Evolutionary conservation across 2,113 vertebrate species (phyloP).

Genomic region (Apteryx owenii): DNA sequence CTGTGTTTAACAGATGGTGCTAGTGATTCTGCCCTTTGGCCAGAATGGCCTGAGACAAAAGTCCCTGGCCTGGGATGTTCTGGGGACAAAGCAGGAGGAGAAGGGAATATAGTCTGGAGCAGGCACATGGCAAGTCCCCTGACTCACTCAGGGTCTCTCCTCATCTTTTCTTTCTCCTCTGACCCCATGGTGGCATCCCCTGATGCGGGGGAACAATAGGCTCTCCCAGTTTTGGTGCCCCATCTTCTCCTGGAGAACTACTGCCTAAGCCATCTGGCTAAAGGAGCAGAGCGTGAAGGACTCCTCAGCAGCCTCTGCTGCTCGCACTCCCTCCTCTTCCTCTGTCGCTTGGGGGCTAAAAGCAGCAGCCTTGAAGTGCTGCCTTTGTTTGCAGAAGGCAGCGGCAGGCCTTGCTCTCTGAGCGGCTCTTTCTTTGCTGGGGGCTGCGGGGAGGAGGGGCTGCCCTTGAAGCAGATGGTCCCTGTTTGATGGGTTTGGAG

Average conservation of each 20-base stretch:
- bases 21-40: neutral
- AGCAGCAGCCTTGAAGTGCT: neutral
- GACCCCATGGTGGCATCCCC: neutral
- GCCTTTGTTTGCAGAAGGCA: constrained; percentile 45
- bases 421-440: neutral
- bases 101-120: neutral
- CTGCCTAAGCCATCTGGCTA: neutral
- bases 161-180: neutral
- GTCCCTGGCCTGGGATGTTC: neutral
- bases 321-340: neutral
- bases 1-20: neutral
- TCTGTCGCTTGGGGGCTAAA: neutral
- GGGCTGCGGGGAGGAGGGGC: constrained; percentile 47
- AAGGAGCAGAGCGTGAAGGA: accelerated
- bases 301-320: neutral
- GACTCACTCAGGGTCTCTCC: neutral
- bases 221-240: neutral
- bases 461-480: constrained; percentile 51
- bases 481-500: neutral
- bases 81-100: neutral
- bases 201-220: accelerated
- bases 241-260: neutral
- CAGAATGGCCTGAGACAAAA: neutral
- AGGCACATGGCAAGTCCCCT: neutral
- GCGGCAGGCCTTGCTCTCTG: neutral